Evolutionary conservation across 2,113 vertebrate species (phyloP).

Genomic region (Laterallus jamaicensis): DNA sequence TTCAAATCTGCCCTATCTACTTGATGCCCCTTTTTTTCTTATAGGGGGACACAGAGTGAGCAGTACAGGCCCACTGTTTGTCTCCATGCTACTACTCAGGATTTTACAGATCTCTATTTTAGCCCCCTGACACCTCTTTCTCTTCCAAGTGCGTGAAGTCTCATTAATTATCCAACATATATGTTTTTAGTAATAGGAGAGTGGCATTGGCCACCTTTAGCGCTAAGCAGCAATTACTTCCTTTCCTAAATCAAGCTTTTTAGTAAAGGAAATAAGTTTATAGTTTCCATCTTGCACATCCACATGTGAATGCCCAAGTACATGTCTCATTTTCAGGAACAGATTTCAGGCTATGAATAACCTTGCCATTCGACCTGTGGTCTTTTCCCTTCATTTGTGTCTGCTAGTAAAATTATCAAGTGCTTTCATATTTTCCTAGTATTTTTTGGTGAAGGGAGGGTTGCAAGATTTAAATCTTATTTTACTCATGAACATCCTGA

Average conservation of each 20-base stretch:
- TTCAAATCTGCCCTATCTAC: background rate
- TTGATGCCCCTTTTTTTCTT: background rate
- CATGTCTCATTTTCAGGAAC: background rate
- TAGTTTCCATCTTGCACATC: background rate
- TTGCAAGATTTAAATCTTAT: background rate
- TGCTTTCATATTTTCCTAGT: background rate
- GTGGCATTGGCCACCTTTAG: background rate
- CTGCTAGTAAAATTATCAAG: background rate
- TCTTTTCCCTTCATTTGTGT: background rate
- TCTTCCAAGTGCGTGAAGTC: background rate
- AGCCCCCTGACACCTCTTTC: background rate
- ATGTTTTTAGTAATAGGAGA: background rate
- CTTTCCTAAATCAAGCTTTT: background rate
- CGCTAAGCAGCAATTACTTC: background rate
- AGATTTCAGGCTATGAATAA: background rate
- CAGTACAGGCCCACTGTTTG: background rate
- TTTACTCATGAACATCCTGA: background rate
- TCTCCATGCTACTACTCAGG: background rate
- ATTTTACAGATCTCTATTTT: background rate
- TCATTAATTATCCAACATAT: background rate
- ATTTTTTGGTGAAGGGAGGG: background rate
- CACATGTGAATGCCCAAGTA: background rate
- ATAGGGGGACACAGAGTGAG: background rate
- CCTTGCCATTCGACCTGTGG: background rate
- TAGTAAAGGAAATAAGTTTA: background rate